Evolutionary conservation across 2,888 invertebrate species (phyloP).

Genomic region (Eupithecia abbreviata): DNA sequence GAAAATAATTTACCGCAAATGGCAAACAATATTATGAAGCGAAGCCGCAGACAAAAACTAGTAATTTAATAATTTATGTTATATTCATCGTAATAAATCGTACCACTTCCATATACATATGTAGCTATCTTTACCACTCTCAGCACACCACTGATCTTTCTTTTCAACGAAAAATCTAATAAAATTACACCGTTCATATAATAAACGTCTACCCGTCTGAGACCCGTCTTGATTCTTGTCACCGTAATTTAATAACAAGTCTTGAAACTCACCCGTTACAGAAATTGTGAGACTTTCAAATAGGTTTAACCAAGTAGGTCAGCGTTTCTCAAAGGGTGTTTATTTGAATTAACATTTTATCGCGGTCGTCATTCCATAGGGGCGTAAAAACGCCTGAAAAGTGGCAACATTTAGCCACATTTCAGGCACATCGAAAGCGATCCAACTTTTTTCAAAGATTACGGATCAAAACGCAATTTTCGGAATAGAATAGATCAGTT

Average conservation of each 20-base stretch:
- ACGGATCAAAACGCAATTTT: too few species aligned
- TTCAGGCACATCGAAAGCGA: too few species aligned
- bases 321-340: conserved; percentile 20
- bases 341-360: not conserved
- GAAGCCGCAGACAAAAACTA: too few species aligned
- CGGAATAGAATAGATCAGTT: too few species aligned
- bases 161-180: conserved; percentile 4
- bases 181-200: not conserved
- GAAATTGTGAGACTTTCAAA: conserved; percentile 48
- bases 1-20: too few species aligned
- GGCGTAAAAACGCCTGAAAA: too few species aligned
- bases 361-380: too few species aligned
- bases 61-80: not conserved
- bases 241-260: conserved; percentile 35
- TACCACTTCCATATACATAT: not conserved
- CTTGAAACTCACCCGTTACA: conserved; percentile 33
- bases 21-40: too few species aligned
- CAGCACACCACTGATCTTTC: not conserved
- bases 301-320: conserved; percentile 47
- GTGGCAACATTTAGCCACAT: too few species aligned
- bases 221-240: conserved; percentile 17
- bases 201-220: conserved; percentile 1
- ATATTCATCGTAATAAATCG: not conserved
- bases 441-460: too few species aligned
- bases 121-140: not conserved